phyloP scores from a whole-genome alignment of 2,113 vertebrate genomes.

The Benitochromis conjunctus region DNA sequence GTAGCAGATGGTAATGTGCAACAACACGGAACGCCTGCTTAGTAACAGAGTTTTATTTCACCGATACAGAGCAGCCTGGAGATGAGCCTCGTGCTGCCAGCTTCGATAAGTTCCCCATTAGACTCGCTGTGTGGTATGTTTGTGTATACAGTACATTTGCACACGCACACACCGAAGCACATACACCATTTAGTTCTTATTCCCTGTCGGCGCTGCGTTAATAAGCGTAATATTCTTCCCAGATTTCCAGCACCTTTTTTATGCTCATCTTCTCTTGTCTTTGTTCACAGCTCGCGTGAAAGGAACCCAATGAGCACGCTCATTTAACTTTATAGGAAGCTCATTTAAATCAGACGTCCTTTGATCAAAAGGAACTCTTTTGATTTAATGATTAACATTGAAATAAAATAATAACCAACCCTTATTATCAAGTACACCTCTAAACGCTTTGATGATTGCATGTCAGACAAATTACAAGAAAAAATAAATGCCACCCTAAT shows the following conservation, averaged over 20 bases:
- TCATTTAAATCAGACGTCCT: background rate
- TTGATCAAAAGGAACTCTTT: background rate
- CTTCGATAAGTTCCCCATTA: conserved; percentile 42
- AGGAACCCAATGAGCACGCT: background rate
- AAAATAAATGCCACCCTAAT: background rate
- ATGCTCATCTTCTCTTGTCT: background rate
- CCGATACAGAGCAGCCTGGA: conserved; percentile 33
- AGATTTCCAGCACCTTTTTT: background rate
- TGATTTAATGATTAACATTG: background rate
- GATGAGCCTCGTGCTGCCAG: conserved; percentile 39
- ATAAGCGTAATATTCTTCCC: background rate
- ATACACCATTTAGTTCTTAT: background rate
- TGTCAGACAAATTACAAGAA: background rate
- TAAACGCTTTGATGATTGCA: background rate
- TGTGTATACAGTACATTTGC: background rate
- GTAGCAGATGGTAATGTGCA: conserved; percentile 66
- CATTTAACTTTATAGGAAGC: background rate
- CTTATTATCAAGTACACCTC: background rate
- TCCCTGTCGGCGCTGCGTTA: background rate
- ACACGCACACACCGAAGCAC: background rate
- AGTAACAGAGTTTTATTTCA: conserved; percentile 58
- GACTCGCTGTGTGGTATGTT: conserved; percentile 15
- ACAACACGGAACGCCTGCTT: conserved; percentile 53
- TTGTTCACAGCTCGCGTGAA: background rate
- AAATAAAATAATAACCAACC: background rate